Base-by-base conservation (phyloP, 64 coral and sea anemone genomes). In the Acropora yongei region DNA sequence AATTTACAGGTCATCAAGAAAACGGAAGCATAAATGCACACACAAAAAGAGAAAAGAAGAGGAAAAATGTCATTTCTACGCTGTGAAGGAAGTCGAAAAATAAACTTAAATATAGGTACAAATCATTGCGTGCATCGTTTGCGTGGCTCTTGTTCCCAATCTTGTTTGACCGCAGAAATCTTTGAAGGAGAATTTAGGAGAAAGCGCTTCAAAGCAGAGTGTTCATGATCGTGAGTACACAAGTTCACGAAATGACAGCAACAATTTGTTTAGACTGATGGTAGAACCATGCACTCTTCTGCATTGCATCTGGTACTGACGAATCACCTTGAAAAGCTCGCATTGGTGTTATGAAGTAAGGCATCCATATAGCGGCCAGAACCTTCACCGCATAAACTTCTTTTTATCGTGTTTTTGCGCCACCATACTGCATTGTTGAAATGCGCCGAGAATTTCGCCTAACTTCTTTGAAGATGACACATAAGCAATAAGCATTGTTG, bases 291-390 rank as follows among this genome's bases (percentile, higher is more conserved):
- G 60, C 95, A 30, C 30, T 30, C 30, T 30, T 77, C 2, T 94
- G 95, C 13, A 90, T 18, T 2, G 77, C 89, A 0, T 83, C 75
- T 11, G 81, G 73, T 12, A 96, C 80, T 5, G 50, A 49, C 0
- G 48, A 49, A 17, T 94, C 88, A 2, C 66, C 30, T 65, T 55
- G 74, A 7, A 96, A 96, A 42, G 91, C 95, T 18, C 95, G 82
- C 3, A 91, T 88, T 0, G 92, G 89, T 69, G 95, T 94, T 13
- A 94, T 77, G 46, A 96, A 96, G 19, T 87, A 96, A 3, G 95
- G 95, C 82, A 94, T 75, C 95, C 95, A 96, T 92, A 94, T 96
- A 6, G 94, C 95, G 17, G 91, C 92, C 46, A 96, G 72, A 1
- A 88, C 94, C 47, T 96, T 96, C 0, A 94, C 95, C 93, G 93